Conservation (phyloP, 2,113 vertebrate genomes). For the Mustela lutreola region DNA sequence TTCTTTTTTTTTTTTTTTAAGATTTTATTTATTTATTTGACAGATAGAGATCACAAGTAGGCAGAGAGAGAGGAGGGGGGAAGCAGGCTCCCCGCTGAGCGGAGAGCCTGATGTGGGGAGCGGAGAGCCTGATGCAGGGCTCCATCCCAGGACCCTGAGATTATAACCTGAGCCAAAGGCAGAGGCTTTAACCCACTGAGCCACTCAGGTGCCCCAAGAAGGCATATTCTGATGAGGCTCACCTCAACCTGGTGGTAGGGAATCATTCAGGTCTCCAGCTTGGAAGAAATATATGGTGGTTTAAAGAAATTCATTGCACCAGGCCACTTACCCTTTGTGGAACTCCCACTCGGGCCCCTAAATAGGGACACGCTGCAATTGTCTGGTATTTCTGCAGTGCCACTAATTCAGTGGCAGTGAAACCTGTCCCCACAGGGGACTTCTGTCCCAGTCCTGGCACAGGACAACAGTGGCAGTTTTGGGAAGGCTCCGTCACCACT, state of each 20-base stretch:
- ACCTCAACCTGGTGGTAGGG: background rate
- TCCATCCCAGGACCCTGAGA: no score
- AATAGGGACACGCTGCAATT: background rate
- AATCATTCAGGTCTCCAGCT: background rate
- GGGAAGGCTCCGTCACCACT: background rate
- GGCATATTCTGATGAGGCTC: background rate
- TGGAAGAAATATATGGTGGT: background rate
- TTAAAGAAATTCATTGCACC: background rate
- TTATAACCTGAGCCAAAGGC: no score
- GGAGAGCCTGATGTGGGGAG: no score
- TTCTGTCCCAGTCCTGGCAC: background rate
- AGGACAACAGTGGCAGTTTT: background rate
- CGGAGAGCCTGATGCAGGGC: no score
- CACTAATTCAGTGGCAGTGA: background rate
- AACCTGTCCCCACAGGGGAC: background rate
- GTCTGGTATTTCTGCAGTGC: background rate
- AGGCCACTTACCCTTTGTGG: background rate
- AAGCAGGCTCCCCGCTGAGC: no score
- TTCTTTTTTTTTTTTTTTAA: background rate
- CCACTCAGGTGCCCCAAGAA: background rate
- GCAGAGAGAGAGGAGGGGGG: no score
- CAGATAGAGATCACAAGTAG: no score
- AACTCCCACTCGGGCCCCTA: background rate
- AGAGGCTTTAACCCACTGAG: no score
- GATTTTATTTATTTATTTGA: no score